These are phyloP conservation scores for Zaprionus capensis DNA, from an alignment of 1,140 invertebrate genomes.

Conservation along the genomic window DNA sequence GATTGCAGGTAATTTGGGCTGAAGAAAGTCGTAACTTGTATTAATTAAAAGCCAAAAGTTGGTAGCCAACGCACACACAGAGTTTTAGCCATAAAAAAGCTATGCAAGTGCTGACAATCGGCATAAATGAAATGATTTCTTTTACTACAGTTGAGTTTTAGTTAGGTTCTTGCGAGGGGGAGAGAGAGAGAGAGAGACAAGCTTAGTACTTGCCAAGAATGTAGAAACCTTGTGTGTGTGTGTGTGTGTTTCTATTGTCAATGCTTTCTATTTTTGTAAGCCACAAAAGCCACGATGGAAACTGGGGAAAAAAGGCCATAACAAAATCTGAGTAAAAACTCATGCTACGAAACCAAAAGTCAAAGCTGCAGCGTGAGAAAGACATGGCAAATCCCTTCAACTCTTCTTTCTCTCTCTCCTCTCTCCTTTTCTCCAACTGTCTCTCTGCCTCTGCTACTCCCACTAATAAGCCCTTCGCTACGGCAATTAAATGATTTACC, in stretches of 20 bases:
- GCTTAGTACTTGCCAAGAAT: conserved; percentile 62
- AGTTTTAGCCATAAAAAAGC: conserved; percentile 23
- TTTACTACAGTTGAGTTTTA: conserved; percentile 17
- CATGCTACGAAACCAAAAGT: conserved; percentile 71
- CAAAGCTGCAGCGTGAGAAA: conserved; percentile 12
- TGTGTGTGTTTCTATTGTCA: conserved; percentile 43
- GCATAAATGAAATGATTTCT: conserved; percentile 51
- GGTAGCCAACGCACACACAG: conserved; percentile 29
- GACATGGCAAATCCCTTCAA: neutral
- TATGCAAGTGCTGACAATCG: conserved; percentile 36
- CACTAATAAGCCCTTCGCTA: conserved; percentile 4
- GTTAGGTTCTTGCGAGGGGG: conserved; percentile 3
- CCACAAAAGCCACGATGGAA: conserved; percentile 34
- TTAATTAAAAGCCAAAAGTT: conserved; percentile 71
- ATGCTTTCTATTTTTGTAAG: conserved; percentile 66
- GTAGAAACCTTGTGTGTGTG: conserved; percentile 61
- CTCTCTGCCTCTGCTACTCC: neutral
- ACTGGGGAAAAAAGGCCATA: conserved; percentile 29
- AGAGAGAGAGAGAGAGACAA: neutral
- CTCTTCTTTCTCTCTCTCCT: neutral
- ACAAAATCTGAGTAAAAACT: conserved; percentile 43
- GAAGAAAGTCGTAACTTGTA: conserved; percentile 76
- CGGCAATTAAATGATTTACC: conserved; percentile 68
- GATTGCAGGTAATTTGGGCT: conserved; percentile 56
- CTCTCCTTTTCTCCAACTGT: neutral